Percentiles rank a stretch among this genome's conserved stretches.
These are phyloP conservation scores for Dermochelys coriacea DNA, from an alignment of 2,797 vertebrate species.

Conservation along the genomic window DNA sequence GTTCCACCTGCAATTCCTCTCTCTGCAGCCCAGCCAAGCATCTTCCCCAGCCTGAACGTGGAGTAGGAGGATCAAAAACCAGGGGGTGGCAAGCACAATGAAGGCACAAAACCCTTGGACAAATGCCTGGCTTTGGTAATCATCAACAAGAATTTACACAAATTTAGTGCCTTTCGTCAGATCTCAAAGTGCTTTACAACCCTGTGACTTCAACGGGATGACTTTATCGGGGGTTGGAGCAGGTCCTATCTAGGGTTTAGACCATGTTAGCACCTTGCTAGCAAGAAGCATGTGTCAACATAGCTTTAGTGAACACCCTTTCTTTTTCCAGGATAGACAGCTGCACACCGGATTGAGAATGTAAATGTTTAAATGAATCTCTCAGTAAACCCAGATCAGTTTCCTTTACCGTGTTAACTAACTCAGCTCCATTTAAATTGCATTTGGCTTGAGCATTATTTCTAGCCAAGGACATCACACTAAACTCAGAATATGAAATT, in stretches of 20 bases:
- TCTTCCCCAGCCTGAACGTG: neutral
- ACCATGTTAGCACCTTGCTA: neutral
- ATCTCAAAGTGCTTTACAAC: neutral
- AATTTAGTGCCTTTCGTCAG: neutral
- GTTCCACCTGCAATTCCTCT: neutral
- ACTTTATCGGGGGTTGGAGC: no score
- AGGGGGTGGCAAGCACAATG: neutral
- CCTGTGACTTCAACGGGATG: fast-evolving
- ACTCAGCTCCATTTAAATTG: fast-evolving
- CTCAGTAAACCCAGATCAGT: neutral
- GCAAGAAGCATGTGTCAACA: neutral
- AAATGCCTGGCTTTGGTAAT: neutral
- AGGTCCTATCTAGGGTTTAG: neutral
- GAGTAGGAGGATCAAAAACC: neutral
- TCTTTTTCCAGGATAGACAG: neutral
- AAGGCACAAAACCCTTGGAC: neutral
- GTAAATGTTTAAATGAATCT: fast-evolving
- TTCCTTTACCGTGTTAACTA: fast-evolving
- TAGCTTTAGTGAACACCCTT: neutral
- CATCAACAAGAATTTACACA: neutral
- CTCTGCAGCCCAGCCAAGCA: neutral
- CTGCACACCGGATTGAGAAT: fast-evolving
- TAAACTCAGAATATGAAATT: neutral
- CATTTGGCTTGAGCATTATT: fast-evolving
- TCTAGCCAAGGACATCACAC: neutral